Base-by-base conservation (phyloP, 2,113 vertebrate species). In the Pyxicephalus adspersus region DNA sequence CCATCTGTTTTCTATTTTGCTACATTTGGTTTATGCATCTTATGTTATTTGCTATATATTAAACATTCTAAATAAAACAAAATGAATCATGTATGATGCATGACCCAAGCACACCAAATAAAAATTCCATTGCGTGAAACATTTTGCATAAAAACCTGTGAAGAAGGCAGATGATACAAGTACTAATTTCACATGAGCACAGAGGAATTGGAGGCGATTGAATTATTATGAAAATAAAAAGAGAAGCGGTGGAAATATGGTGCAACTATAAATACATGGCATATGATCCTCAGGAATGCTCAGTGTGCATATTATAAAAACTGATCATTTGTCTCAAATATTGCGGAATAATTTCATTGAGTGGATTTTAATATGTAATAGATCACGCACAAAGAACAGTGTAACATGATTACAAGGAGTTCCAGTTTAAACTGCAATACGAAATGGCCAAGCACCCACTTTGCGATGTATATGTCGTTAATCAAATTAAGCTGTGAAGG, bases 1-100 rank as follows among this genome's bases (percentile, higher is more conserved):
- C 22, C 58, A 76, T 76, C 57, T 64, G 17, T 34, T 63, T 76
- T 51, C 73, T n/a, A 63, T 63, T 23, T n/a, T 50, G 23, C 34
- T n/a, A 45, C 25, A 28, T 54, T 54, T 65, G 26, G 45, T 15
- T 54, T 65, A 54, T 29, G 75, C 61, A 77, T 52, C 26, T 64
- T 54, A 54, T 28, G 38, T 54, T 77, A 77, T 77, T 54, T 77
- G 45, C 11, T 34, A 25, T 77, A 65, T 77, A 64, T 64, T 77
- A 64, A 64, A 64, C 38, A 77, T 77, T 77, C 61, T 65, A 54
- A 77, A 77, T 77, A 77, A 77, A 77, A 64, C 74, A 64, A 77
- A 65, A 77, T 77, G 75, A 77, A 77, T 77, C 60, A 77, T 77
- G 38, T 77, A 77, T 54, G 75, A 77, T 63, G 73, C 34, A 51